Percentiles rank a stretch among this genome's conserved stretches.
These are phyloP conservation scores for Spongilla lacustris DNA, from an alignment of 37 sponge, comb jelly and placozoan species.

Conservation along the genomic window DNA sequence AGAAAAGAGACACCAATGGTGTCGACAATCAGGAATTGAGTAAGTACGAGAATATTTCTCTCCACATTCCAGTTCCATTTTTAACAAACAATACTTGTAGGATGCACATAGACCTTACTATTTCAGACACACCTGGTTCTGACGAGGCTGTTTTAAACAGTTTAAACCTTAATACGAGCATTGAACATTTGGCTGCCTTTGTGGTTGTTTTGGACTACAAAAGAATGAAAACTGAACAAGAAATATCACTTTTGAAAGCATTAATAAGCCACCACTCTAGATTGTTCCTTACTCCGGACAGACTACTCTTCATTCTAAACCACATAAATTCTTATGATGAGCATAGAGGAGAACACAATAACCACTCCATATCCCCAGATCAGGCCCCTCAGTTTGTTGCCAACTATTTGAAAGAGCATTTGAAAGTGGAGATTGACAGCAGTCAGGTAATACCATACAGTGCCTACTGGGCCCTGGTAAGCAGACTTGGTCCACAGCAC, in stretches of 20 bases:
- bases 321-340: background rate
- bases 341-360: background rate
- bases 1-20: background rate
- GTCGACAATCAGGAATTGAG: no score
- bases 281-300: background rate
- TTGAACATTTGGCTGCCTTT: background rate
- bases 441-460: constrained; percentile 4
- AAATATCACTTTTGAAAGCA: background rate
- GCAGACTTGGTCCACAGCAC: background rate
- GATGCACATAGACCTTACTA: no score
- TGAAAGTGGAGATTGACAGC: background rate
- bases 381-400: background rate
- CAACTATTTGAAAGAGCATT: background rate
- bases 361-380: background rate
- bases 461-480: constrained; percentile 1
- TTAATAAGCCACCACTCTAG: background rate
- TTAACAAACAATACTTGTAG: background rate
- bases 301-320: constrained; percentile 7
- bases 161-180: background rate
- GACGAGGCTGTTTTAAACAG: background rate
- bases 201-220: constrained; percentile 7
- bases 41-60: background rate
- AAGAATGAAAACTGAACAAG: constrained; percentile 1
- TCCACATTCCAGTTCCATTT: background rate
- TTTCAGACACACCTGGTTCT: constrained; percentile 4